Conservation (phyloP, 2,797 vertebrate genomes). For the Phrynocephalus forsythii region DNA sequence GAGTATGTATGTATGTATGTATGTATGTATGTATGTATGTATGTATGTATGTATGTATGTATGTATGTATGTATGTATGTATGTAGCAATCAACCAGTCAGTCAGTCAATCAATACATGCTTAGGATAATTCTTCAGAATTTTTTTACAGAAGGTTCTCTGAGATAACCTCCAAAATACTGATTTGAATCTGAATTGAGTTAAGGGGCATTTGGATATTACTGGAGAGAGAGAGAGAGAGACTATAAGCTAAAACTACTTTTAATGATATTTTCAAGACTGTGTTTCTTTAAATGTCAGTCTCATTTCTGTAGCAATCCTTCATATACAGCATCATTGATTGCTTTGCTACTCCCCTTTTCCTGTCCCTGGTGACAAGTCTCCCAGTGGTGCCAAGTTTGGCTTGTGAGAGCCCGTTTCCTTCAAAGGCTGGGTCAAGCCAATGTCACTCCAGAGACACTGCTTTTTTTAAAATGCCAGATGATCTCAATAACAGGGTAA, state of each 20-base stretch:
- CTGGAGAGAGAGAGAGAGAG: not conserved
- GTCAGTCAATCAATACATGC: too few relatives aligned
- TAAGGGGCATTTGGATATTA: not conserved
- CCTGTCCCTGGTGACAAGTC: not conserved
- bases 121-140: not conserved
- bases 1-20: too few relatives aligned
- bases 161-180: not conserved
- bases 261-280: not conserved
- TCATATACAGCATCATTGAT: not conserved
- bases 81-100: too few relatives aligned
- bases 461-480: not conserved
- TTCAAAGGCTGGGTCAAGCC: not conserved
- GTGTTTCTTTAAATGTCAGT: not conserved
- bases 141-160: not conserved
- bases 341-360: not conserved
- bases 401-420: not conserved
- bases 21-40: too few relatives aligned
- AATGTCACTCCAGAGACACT: not conserved
- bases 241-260: not conserved
- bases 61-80: too few relatives aligned
- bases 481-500: not conserved
- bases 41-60: too few relatives aligned
- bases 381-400: not conserved
- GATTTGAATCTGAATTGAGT: not conserved
- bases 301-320: not conserved